Evolutionary conservation across 2,113 vertebrate species (phyloP), one percentile per base, ranked within the genome.

Genomic region (Ondatra zibethicus): DNA sequence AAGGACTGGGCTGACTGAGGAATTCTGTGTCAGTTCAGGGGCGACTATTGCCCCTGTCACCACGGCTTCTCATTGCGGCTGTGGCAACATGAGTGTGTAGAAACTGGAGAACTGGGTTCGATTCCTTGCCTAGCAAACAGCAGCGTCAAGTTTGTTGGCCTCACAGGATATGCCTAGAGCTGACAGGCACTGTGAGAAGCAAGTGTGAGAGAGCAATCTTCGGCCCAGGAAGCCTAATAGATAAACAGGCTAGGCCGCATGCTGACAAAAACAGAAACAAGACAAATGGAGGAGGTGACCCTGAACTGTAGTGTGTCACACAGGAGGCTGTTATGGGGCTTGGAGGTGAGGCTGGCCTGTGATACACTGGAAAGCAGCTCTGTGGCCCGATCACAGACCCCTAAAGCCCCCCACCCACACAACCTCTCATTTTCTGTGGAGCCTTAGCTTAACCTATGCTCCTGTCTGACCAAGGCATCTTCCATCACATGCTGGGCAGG

Each of bases 371-470:
- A 27, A 75, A 5, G 36, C 0, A 39, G 47, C 27, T 14, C 61
- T 0, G 2, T 3, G 0, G 6, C 9, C 29, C 47, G 1, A 0
- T 27, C 39, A n/a, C 1, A 1, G 7, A 45, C 19, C 4, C 39
- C 88, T n/a, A 23, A 31, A 45, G 31, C 16, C 23, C 66, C 50
- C 45, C 61, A 7, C 5, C 13, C 29, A 47, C n/a, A 19, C 27
- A 65, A 16, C 61, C 13, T 21, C 61, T 39, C 47, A 12, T 27
- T 73, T 42, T 47, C 68, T 52, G 17, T 27, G 47, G 66, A 55
- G 47, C 10, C 47, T 82, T 11, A 0, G 23, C 33, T 16, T 33
- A 25, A 12, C 45, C 55, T 1, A 0, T 7, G 12, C 29, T 58
- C 16, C 33, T 65, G 21, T 65, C 45, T 63, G 47, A 31, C 65